Percentiles rank a stretch among this genome's conserved stretches.
Conservation (phyloP, 2,888 invertebrate genomes). For the Nomada fucata region DNA sequence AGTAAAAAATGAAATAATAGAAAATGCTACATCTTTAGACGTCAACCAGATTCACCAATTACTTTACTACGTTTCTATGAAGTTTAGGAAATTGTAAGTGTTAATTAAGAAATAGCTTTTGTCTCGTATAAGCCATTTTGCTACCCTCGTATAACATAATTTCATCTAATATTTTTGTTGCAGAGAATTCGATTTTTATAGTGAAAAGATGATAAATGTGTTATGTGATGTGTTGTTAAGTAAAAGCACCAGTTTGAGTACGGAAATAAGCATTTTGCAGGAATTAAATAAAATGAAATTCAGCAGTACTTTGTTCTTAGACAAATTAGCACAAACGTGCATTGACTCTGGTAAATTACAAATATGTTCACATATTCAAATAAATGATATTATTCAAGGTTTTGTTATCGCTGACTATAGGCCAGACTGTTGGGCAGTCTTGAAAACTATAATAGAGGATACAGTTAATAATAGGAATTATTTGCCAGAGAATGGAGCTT, state of each 20-base stretch:
- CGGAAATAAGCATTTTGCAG: conserved; percentile 83
- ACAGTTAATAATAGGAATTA: conserved; percentile 63
- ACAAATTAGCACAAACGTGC: conserved; percentile 86
- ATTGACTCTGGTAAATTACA: conserved; percentile 83
- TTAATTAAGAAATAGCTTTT: background rate
- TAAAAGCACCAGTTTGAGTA: conserved; percentile 85
- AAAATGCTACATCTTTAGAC: background rate
- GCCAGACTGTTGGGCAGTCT: conserved; percentile 86
- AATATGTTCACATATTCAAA: conserved; percentile 82
- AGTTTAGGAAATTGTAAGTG: conserved; percentile 18
- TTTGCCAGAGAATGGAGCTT: conserved; percentile 69
- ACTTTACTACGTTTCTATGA: conserved; percentile 10
- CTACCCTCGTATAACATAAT: background rate
- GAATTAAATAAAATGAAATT: conserved; percentile 83
- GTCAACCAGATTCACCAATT: background rate
- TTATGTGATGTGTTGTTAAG: conserved; percentile 78
- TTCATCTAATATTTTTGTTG: conserved; percentile 35
- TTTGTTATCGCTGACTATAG: conserved; percentile 87
- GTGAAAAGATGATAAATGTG: conserved; percentile 83
- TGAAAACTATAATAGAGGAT: conserved; percentile 84
- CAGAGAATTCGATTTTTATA: conserved; percentile 20
- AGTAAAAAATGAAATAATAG: conserved; percentile 8
- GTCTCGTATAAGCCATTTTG: background rate
- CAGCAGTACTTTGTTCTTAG: conserved; percentile 86
- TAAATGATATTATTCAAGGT: conserved; percentile 85